Conservation (phyloP, 2,888 invertebrate genomes). For the Agonopterix alstromeriana region DNA sequence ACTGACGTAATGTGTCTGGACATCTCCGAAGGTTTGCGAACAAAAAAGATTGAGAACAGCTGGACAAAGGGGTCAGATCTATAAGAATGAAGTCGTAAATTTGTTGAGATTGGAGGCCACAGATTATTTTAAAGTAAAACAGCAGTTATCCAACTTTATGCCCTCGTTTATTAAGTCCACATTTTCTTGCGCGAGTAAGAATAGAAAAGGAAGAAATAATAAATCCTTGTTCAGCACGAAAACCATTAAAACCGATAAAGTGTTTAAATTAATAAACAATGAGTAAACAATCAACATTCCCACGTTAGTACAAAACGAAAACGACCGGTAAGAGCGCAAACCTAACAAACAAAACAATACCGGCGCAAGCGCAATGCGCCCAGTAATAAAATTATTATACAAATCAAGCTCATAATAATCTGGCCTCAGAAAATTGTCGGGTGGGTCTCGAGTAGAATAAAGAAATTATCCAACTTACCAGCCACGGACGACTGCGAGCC, state of each 20-base stretch:
- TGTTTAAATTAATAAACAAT: conserved; percentile 1
- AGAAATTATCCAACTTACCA: conserved; percentile 70
- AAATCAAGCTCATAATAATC: conserved; percentile 74
- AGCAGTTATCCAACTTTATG: too few species aligned
- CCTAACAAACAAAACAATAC: conserved; percentile 42
- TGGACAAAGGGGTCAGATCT: background rate
- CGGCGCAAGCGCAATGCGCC: conserved; percentile 23
- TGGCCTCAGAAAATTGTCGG: conserved; percentile 71
- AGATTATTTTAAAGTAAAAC: too few species aligned
- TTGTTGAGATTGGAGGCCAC: too few species aligned
- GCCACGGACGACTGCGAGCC: conserved; percentile 57
- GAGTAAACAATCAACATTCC: conserved; percentile 10
- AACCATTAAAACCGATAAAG: background rate
- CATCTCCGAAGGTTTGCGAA: conserved; percentile 30
- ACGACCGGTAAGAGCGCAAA: conserved; percentile 33
- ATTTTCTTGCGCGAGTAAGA: conserved; percentile 4
- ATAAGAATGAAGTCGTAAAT: too few species aligned
- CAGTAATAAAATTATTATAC: conserved; percentile 76
- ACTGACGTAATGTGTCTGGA: conserved; percentile 55
- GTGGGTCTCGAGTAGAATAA: conserved; percentile 61
- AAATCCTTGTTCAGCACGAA: background rate
- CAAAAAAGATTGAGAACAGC: conserved; percentile 24
- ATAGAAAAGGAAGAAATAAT: background rate
- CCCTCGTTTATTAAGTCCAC: too few species aligned
- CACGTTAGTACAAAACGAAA: conserved; percentile 18